These are phyloP conservation scores for Plagodis pulveraria DNA, from an alignment of 2,888 invertebrate genomes.

Conservation along the genomic window DNA sequence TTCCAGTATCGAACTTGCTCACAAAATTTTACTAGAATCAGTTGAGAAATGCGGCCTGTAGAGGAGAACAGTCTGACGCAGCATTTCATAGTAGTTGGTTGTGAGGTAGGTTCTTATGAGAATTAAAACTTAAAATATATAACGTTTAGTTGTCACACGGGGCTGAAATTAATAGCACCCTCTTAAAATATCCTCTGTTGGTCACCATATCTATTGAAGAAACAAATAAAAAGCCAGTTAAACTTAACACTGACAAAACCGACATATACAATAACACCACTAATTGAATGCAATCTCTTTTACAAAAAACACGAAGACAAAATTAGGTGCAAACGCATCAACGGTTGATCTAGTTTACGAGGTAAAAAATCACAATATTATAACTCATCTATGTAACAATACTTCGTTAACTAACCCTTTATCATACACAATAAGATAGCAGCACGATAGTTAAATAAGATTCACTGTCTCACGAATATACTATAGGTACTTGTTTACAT, in stretches of 20 bases:
- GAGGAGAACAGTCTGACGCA: too few species aligned
- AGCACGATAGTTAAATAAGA: conserved; percentile 10
- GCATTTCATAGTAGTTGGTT: too few species aligned
- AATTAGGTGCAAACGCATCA: conserved; percentile 60
- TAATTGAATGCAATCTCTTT: conserved; percentile 30
- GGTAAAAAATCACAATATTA: conserved; percentile 54
- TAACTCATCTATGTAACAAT: conserved; percentile 65
- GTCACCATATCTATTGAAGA: too few species aligned
- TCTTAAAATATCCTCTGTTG: too few species aligned
- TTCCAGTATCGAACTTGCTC: too few species aligned
- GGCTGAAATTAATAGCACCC: too few species aligned
- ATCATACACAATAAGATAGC: conserved; percentile 30
- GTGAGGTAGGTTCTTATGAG: too few species aligned
- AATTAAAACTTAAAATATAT: too few species aligned
- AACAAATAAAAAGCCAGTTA: neutral
- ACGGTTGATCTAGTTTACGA: conserved; percentile 53
- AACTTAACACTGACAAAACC: neutral
- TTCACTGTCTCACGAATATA: conserved; percentile 59
- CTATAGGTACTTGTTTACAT: conserved; percentile 65
- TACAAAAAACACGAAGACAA: conserved; percentile 40
- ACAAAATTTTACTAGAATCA: too few species aligned
- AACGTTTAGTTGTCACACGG: too few species aligned
- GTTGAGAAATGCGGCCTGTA: too few species aligned
- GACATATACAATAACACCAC: conserved; percentile 24
- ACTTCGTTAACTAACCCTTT: conserved; percentile 73